Evolutionary conservation across 1,140 invertebrate genomes (phyloP).

Genomic region (Nasonia longicornis): DNA sequence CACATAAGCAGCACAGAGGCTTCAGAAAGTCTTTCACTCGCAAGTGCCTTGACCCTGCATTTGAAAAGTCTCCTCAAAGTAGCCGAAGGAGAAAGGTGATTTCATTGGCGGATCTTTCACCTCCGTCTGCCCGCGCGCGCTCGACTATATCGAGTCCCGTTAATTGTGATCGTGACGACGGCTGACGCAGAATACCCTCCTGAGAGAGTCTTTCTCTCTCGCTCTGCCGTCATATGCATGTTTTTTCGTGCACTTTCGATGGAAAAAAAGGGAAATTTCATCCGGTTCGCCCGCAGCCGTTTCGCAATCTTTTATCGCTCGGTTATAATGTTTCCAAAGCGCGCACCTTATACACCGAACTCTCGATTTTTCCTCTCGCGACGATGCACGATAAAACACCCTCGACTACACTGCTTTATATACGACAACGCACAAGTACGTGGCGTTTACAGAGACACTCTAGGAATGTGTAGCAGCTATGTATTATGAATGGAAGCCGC

Average conservation of each 20-base stretch:
- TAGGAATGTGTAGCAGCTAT: too few relatives aligned
- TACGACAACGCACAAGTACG: too few relatives aligned
- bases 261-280: slow-evolving; percentile 33
- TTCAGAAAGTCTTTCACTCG: slow-evolving; percentile 16
- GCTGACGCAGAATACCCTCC: background rate
- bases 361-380: too few relatives aligned
- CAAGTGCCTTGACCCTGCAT: slow-evolving; percentile 41
- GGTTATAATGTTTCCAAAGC: too few relatives aligned
- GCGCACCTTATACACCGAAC: too few relatives aligned
- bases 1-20: background rate
- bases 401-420: too few relatives aligned
- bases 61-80: slow-evolving; percentile 29
- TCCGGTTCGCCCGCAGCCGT: background rate
- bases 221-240: background rate
- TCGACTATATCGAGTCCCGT: slow-evolving; percentile 25
- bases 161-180: slow-evolving; percentile 31
- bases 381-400: too few relatives aligned
- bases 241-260: slow-evolving; percentile 25
- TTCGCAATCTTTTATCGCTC: too few relatives aligned
- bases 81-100: slow-evolving; percentile 42
- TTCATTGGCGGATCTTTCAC: slow-evolving; percentile 37
- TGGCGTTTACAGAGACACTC: too few relatives aligned
- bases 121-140: background rate
- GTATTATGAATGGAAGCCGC: background rate
- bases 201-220: background rate